Conservation (phyloP, 2,888 invertebrate species). For the Microchrysa polita region DNA sequence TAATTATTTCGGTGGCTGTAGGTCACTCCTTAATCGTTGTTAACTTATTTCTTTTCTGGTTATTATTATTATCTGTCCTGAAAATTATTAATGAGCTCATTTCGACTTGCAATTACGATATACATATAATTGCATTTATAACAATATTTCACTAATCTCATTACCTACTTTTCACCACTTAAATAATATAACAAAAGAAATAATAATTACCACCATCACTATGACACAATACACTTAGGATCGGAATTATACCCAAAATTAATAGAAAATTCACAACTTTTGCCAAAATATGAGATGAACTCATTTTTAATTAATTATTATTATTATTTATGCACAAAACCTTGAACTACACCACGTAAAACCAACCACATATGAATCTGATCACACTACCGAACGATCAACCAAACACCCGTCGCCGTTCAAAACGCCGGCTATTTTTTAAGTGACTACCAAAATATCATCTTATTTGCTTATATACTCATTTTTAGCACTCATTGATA, state of each 20-base stretch:
- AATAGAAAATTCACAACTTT: not conserved
- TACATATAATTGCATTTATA: too few relatives aligned
- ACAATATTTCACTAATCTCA: too few relatives aligned
- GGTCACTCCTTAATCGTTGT: too few relatives aligned
- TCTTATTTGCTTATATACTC: conserved; percentile 40
- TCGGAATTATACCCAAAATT: not conserved
- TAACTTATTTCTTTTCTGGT: too few relatives aligned
- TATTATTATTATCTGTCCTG: too few relatives aligned
- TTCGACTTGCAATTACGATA: too few relatives aligned
- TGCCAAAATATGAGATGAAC: conserved; percentile 14
- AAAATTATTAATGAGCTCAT: too few relatives aligned
- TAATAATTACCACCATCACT: conserved; percentile 15
- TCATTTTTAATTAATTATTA: conserved; percentile 7
- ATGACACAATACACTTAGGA: conserved; percentile 14
- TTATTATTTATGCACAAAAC: not conserved
- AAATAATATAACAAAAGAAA: not conserved
- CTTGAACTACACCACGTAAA: conserved; percentile 13
- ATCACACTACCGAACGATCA: conserved; percentile 7
- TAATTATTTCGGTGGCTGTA: too few relatives aligned
- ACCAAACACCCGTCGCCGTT: not conserved
- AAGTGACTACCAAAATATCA: conserved; percentile 28
- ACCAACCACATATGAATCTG: not conserved
- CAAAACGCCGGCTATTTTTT: conserved; percentile 23
- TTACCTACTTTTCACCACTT: too few relatives aligned
- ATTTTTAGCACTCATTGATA: conserved; percentile 39